A percentile compares a stretch with the other conserved stretches of the same genome.
phyloP scores from a whole-genome alignment of 2,888 invertebrate species.

The Andrena camellia region DNA sequence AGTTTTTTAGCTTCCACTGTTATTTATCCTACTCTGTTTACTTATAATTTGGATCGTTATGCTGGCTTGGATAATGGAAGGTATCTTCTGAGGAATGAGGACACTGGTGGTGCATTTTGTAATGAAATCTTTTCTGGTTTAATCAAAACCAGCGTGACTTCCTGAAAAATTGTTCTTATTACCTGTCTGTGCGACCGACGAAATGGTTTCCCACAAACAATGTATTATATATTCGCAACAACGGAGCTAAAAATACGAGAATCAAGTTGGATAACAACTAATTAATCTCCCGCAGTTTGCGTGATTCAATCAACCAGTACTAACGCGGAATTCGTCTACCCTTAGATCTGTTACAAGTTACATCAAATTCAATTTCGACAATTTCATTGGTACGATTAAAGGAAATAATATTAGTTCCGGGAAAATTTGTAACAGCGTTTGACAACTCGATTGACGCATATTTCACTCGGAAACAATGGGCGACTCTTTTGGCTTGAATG shows the following conservation, averaged over 20 bases:
- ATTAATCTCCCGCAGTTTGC: constrained; percentile 45
- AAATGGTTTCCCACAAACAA: constrained; percentile 3
- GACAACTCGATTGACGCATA: constrained; percentile 12
- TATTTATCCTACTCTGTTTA: no score
- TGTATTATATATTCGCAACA: constrained; percentile 16
- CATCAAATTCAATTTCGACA: constrained; percentile 34
- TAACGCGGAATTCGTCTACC: constrained; percentile 26
- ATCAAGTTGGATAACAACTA: constrained; percentile 50
- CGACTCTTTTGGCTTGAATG: background rate
- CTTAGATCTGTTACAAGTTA: constrained; percentile 31
- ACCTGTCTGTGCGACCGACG: background rate
- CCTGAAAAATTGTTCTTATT: background rate
- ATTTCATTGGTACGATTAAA: constrained; percentile 29
- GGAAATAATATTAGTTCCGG: constrained; percentile 21
- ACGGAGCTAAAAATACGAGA: constrained; percentile 38
- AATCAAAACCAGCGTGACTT: no score
- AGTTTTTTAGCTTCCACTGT: no score
- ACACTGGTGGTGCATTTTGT: no score
- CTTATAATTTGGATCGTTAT: no score
- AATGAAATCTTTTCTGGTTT: background rate
- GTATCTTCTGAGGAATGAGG: no score
- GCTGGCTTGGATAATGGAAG: no score
- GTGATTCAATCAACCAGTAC: constrained; percentile 47
- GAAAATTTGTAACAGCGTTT: constrained; percentile 28
- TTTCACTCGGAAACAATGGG: background rate